These are phyloP conservation scores for Aegithalos caudatus DNA, from an alignment of 2,113 vertebrate genomes.

Conservation along the genomic window DNA sequence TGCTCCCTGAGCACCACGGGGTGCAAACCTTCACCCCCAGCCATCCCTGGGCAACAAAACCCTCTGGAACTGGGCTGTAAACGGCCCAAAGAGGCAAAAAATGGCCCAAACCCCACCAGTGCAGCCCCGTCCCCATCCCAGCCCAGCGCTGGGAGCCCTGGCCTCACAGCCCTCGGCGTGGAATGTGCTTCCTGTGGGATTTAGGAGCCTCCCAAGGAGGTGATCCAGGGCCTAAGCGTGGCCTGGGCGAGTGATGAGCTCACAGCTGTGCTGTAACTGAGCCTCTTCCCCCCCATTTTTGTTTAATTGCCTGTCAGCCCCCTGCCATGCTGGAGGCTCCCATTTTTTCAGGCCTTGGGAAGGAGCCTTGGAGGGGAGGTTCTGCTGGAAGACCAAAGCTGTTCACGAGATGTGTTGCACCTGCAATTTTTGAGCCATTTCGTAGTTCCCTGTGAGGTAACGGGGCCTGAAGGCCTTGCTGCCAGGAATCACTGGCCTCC, in stretches of 20 bases:
- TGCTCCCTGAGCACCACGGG: background rate
- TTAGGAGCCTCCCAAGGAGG: constrained; percentile 36
- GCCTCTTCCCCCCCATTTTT: background rate
- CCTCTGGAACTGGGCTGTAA: background rate
- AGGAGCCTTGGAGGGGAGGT: background rate
- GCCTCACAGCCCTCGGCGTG: background rate
- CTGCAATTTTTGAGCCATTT: background rate
- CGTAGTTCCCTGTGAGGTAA: accelerated
- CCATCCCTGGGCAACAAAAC: background rate
- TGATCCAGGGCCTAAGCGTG: constrained; percentile 16
- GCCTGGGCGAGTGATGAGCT: constrained; percentile 27
- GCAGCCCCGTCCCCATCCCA: background rate
- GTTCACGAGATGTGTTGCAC: background rate
- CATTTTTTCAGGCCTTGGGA: background rate
- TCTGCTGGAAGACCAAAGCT: background rate
- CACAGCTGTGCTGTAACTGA: constrained; percentile 50
- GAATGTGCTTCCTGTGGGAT: constrained; percentile 49
- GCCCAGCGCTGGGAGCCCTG: background rate
- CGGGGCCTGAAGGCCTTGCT: background rate
- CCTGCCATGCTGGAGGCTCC: background rate
- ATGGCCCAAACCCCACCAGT: background rate
- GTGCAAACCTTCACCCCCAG: background rate
- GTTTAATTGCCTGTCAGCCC: constrained; percentile 42
- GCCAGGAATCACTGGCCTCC: background rate
- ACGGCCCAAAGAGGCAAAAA: background rate